phyloP scores from a whole-genome alignment of 2,113 vertebrate genomes.

The Redunca redunca region DNA sequence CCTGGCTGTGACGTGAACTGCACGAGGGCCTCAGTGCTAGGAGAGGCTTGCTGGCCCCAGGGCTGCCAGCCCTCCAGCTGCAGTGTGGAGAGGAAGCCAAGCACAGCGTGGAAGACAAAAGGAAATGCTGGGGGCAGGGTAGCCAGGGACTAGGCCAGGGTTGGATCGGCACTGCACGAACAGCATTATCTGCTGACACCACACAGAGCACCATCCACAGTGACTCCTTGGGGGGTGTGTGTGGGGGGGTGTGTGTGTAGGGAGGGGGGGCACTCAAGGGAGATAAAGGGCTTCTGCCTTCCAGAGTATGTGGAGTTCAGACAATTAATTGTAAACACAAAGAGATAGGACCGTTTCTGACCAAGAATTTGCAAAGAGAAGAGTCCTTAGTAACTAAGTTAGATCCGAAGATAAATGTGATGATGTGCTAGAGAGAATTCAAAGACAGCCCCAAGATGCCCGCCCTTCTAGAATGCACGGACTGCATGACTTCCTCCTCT shows the following conservation, averaged over 20 bases:
- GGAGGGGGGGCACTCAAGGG: not conserved
- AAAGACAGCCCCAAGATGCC: not conserved
- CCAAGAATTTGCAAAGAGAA: not conserved
- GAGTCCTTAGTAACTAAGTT: not conserved
- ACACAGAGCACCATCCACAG: not conserved
- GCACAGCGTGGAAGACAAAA: not conserved
- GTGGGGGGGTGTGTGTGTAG: not conserved
- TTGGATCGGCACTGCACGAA: rapidly evolving
- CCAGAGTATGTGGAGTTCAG: not conserved
- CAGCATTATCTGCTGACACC: not conserved
- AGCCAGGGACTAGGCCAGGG: not conserved
- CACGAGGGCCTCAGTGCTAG: rapidly evolving
- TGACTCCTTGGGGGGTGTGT: rapidly evolving
- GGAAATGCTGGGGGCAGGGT: rapidly evolving
- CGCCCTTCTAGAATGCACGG: rapidly evolving
- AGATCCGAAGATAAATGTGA: not conserved
- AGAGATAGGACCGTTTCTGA: not conserved
- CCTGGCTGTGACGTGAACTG: not conserved
- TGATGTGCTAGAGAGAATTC: not conserved
- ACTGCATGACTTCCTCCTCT: not conserved
- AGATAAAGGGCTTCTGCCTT: not conserved
- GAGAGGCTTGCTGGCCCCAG: too few relatives aligned
- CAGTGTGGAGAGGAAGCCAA: not conserved
- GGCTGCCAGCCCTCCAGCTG: rapidly evolving
- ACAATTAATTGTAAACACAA: not conserved